Conservation (phyloP, 1,140 invertebrate species). For the Yoshiicerus persimilis region DNA sequence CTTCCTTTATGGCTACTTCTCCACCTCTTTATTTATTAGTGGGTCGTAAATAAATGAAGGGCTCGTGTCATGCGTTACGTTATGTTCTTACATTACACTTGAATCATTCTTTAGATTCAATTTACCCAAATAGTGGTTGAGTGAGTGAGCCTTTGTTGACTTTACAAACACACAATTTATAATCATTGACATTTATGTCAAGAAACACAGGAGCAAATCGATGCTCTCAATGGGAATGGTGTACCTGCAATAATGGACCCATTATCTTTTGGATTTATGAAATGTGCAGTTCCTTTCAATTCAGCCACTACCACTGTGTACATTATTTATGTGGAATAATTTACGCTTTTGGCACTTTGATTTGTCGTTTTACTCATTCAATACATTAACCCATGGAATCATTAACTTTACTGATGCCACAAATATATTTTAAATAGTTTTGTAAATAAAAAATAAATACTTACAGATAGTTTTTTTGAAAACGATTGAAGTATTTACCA, state of each 20-base stretch:
- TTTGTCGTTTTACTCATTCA: no score
- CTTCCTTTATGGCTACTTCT: slow-evolving; percentile 33
- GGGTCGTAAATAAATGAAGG: slow-evolving; percentile 27
- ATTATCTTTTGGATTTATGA: not conserved
- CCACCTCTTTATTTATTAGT: slow-evolving; percentile 32
- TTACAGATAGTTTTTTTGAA: no score
- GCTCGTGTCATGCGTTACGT: slow-evolving; percentile 24
- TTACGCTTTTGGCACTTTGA: no score
- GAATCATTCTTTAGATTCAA: not conserved
- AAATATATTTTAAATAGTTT: no score
- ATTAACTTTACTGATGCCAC: no score
- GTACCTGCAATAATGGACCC: not conserved
- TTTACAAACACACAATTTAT: not conserved
- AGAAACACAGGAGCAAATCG: not conserved
- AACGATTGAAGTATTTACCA: no score
- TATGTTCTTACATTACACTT: slow-evolving; percentile 7
- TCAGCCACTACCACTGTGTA: not conserved
- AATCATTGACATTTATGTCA: not conserved
- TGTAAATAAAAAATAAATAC: no score
- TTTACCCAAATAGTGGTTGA: not conserved
- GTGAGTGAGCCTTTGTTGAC: not conserved
- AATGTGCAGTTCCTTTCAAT: not conserved
- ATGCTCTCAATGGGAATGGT: not conserved
- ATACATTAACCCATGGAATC: no score
- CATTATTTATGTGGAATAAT: not conserved